Evolutionary conservation across 2,113 vertebrate genomes (phyloP).

Genomic region (Hyaena hyaena): DNA sequence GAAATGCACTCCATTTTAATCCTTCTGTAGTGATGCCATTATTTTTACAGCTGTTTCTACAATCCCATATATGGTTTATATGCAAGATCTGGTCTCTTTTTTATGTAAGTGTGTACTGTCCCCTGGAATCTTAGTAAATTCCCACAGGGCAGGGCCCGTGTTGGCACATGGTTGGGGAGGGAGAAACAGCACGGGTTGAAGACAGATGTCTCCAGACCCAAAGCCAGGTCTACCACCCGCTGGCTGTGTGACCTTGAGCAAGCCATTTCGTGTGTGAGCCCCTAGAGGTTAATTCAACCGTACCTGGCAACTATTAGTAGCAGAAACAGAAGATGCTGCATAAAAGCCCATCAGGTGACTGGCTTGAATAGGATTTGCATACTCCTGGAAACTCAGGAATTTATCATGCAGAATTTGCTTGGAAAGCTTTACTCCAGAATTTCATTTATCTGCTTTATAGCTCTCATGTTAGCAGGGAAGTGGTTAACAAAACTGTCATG

Average conservation of each 20-base stretch:
- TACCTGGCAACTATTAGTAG: not conserved
- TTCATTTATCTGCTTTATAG: not conserved
- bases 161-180: not conserved
- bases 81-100: constrained; percentile 39
- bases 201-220: not conserved
- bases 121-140: constrained; percentile 34
- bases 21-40: constrained; percentile 48
- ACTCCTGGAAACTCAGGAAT: not conserved
- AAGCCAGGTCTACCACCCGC: not conserved
- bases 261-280: not conserved
- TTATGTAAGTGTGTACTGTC: not conserved
- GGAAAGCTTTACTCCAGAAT: not conserved
- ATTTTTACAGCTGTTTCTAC: constrained; percentile 65
- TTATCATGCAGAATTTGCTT: not conserved
- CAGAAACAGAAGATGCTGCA: not conserved
- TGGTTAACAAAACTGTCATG: not conserved
- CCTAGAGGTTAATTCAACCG: not conserved
- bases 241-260: not conserved
- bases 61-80: not conserved
- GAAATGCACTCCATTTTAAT: constrained; percentile 49
- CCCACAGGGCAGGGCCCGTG: not conserved
- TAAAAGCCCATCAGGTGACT: not conserved
- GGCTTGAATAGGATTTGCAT: not conserved
- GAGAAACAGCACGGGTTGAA: not conserved
- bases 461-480: not conserved